phyloP scores from a whole-genome alignment of 2,113 vertebrate species.

The Stegastes partitus region DNA sequence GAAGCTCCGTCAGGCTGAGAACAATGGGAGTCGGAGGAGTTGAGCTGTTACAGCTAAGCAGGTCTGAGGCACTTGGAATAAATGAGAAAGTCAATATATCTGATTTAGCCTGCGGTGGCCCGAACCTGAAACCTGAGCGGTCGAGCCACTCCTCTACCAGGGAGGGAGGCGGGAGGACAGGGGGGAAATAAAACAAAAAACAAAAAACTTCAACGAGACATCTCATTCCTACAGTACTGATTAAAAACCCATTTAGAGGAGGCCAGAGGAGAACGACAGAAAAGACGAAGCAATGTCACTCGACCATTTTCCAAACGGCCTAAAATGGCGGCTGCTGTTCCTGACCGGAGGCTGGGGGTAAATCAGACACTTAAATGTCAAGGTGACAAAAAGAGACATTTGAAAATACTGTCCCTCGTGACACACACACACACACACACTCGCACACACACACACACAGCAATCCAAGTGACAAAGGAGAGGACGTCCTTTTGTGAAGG shows the following conservation, averaged over 20 bases:
- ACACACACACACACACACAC: constrained; percentile 22
- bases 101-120: constrained; percentile 67
- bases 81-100: constrained; percentile 74
- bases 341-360: constrained; percentile 34
- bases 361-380: constrained; percentile 75
- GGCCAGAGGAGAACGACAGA: background rate
- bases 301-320: constrained; percentile 32
- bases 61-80: constrained; percentile 50
- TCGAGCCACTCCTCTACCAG: background rate
- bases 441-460: background rate
- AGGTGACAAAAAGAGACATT: constrained; percentile 78
- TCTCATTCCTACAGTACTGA: constrained; percentile 36
- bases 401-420: constrained; percentile 68
- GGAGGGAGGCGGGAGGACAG: no score
- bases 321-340: constrained; percentile 59
- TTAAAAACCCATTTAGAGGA: constrained; percentile 48
- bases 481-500: constrained; percentile 81
- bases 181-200: background rate
- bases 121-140: constrained; percentile 42
- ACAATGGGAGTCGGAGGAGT: constrained; percentile 25
- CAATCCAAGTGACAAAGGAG: constrained; percentile 65
- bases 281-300: constrained; percentile 54
- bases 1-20: background rate
- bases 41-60: constrained; percentile 52
- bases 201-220: constrained; percentile 18